These are phyloP conservation scores for Drosophila pseudotakahashii DNA, from an alignment of 2,888 invertebrate genomes.

Conservation along the genomic window DNA sequence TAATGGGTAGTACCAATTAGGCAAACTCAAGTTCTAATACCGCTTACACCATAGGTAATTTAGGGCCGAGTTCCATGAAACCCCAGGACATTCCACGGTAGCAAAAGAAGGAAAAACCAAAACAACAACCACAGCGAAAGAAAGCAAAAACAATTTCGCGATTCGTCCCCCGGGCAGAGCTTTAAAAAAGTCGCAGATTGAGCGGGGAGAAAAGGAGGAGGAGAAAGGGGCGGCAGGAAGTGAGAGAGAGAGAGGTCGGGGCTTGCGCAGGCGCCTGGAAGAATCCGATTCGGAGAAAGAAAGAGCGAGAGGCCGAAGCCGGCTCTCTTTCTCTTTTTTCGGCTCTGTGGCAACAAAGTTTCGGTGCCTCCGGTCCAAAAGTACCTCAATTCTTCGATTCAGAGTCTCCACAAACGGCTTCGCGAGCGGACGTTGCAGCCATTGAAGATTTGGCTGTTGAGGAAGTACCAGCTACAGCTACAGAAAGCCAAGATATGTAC, in stretches of 20 bases:
- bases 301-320: constrained; percentile 2
- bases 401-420: constrained; percentile 77
- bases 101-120: constrained; percentile 28
- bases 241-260: constrained; percentile 1
- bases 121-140: constrained; percentile 61
- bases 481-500: constrained; percentile 13
- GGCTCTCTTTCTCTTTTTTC: constrained; percentile 24
- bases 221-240: constrained; percentile 11
- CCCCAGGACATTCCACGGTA: constrained; percentile 18
- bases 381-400: constrained; percentile 36
- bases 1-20: neutral
- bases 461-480: constrained; percentile 21
- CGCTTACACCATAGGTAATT: neutral
- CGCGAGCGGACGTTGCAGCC: constrained; percentile 63
- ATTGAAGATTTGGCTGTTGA: constrained; percentile 19
- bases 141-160: constrained; percentile 76
- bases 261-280: constrained; percentile 30
- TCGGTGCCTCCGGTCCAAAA: constrained; percentile 11
- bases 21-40: neutral
- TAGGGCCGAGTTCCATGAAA: neutral
- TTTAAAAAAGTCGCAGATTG: constrained; percentile 32
- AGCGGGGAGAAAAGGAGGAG: constrained; percentile 8
- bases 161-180: constrained; percentile 77
- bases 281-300: constrained; percentile 3
- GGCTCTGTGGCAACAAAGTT: constrained; percentile 35